A percentile compares a stretch with the other conserved stretches of the same genome.
phyloP scores from a whole-genome alignment of 2,797 vertebrate genomes.

The Rhinoraja longicauda region DNA sequence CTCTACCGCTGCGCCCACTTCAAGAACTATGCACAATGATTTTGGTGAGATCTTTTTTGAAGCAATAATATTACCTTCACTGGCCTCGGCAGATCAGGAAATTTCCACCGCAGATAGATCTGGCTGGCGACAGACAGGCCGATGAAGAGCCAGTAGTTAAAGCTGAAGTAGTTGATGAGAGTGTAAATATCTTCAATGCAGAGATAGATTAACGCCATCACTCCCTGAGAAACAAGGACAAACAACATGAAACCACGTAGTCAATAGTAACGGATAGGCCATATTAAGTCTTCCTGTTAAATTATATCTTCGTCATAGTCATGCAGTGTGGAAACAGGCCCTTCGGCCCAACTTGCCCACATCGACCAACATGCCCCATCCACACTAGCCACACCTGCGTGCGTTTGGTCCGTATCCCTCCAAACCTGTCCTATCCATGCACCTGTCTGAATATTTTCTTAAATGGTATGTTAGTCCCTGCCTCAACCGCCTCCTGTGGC shows the following conservation, averaged over 20 bases:
- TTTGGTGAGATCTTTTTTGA: background rate
- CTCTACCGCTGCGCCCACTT: too few species aligned
- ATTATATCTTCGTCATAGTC: too few species aligned
- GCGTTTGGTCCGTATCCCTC: too few species aligned
- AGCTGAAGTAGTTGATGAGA: conserved; percentile 76
- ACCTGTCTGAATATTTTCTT: too few species aligned
- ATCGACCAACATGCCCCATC: too few species aligned
- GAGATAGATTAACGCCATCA: conserved; percentile 65
- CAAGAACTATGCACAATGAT: too few species aligned
- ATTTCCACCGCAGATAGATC: conserved; percentile 68
- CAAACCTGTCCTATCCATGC: too few species aligned
- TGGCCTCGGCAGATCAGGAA: conserved; percentile 61
- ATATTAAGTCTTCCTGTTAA: background rate
- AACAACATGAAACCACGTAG: background rate
- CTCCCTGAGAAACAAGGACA: conserved; percentile 52
- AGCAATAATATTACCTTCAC: conserved; percentile 55
- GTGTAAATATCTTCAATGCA: conserved; percentile 67
- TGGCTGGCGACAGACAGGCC: conserved; percentile 68
- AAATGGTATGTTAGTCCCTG: too few species aligned
- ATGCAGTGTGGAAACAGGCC: too few species aligned
- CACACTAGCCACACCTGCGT: too few species aligned
- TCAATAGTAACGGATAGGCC: background rate
- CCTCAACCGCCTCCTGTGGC: too few species aligned
- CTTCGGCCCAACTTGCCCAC: too few species aligned
- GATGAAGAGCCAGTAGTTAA: conserved; percentile 77